Conservation (phyloP, 2,797 vertebrate genomes). For the Sebastolobus alascanus region DNA sequence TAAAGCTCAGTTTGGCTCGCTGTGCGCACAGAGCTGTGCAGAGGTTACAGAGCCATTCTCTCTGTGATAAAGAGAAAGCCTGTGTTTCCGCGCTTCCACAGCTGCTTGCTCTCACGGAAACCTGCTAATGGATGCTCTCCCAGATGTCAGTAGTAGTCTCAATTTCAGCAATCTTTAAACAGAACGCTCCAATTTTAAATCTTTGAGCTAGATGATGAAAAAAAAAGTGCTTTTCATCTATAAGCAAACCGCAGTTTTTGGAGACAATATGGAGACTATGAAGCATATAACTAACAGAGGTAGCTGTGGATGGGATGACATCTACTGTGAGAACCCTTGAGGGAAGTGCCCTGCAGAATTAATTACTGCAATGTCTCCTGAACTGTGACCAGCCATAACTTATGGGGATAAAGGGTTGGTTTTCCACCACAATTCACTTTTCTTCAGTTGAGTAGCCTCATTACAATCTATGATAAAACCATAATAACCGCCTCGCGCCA, state of each 20-base stretch:
- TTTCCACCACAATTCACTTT: conserved; percentile 24
- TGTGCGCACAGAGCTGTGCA: conserved; percentile 42
- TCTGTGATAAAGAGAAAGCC: conserved; percentile 43
- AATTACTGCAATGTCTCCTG: conserved; percentile 61
- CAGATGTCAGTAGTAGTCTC: conserved; percentile 42
- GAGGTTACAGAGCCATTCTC: conserved; percentile 48
- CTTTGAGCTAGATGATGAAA: conserved; percentile 31
- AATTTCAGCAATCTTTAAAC: conserved; percentile 53
- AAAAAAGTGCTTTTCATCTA: conserved; percentile 37
- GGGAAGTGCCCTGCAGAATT: conserved; percentile 61
- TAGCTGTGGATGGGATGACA: conserved; percentile 41
- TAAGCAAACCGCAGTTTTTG: conserved; percentile 15
- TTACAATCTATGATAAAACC: neutral
- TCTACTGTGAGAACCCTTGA: conserved; percentile 41
- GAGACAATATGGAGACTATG: conserved; percentile 23
- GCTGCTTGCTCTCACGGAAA: conserved; percentile 39
- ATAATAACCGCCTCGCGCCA: neutral
- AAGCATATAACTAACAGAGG: conserved; percentile 26
- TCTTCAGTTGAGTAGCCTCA: conserved; percentile 29
- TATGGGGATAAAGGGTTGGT: conserved; percentile 19
- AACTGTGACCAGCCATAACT: conserved; percentile 62
- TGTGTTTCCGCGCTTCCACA: conserved; percentile 33
- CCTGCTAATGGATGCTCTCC: conserved; percentile 49
- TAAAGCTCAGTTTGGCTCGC: conserved; percentile 54
- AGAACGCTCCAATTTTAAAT: conserved; percentile 35